These are phyloP conservation scores for Argyresthia albistria DNA, from an alignment of 2,888 invertebrate genomes.

Conservation along the genomic window DNA sequence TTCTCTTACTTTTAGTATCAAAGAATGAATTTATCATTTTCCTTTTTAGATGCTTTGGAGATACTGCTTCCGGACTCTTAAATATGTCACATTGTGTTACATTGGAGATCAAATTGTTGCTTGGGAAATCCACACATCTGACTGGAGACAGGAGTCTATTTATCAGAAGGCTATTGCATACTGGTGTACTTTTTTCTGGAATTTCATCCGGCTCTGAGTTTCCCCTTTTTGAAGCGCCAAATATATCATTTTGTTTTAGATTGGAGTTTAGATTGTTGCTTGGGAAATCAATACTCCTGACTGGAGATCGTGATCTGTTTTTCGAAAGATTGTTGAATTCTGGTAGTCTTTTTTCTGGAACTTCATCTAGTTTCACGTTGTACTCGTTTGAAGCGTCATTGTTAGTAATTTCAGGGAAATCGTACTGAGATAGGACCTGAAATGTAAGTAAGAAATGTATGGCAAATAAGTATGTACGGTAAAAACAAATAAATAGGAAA, in stretches of 20 bases:
- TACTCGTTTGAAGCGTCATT: conserved; percentile 7
- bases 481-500: no score
- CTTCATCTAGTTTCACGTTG: neutral
- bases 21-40: conserved; percentile 54
- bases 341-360: neutral
- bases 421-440: conserved; percentile 56
- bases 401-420: conserved; percentile 30
- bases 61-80: neutral
- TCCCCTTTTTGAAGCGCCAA: neutral
- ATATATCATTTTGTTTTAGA: no score
- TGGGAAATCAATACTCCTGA: neutral
- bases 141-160: neutral
- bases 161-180: neutral
- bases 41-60: conserved; percentile 25
- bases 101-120: neutral
- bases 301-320: neutral
- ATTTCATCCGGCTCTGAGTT: neutral
- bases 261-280: no score
- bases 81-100: neutral
- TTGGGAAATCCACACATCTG: neutral
- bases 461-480: no score
- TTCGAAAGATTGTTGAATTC: neutral
- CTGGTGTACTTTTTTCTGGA: neutral
- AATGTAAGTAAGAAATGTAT: conserved; percentile 11
- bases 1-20: conserved; percentile 51